These are phyloP conservation scores for Apocrypta bakeri DNA, from an alignment of 1,140 invertebrate genomes.

Conservation along the genomic window DNA sequence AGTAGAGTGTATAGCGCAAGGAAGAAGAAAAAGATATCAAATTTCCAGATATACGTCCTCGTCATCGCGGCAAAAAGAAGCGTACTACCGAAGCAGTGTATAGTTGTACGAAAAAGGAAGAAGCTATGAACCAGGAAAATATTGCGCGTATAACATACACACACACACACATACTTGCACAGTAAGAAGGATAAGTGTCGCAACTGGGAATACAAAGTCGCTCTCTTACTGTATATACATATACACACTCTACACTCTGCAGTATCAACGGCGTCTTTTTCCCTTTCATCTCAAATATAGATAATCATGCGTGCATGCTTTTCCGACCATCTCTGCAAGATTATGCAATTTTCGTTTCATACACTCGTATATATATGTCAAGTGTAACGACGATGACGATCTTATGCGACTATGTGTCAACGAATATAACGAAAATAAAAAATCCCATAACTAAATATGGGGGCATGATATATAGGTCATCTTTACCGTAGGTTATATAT, in stretches of 20 bases:
- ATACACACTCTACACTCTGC: background rate
- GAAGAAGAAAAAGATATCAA: slow-evolving; percentile 26
- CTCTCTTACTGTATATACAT: slow-evolving; percentile 35
- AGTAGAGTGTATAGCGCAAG: background rate
- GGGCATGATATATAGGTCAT: no score
- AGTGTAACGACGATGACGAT: no score
- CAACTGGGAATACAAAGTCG: slow-evolving; percentile 59
- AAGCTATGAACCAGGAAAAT: slow-evolving; percentile 55
- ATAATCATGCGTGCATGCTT: background rate
- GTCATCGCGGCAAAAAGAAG: slow-evolving; percentile 48
- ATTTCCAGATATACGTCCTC: slow-evolving; percentile 32
- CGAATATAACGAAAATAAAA: no score
- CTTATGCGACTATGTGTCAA: no score
- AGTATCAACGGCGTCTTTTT: no score
- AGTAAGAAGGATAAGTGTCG: slow-evolving; percentile 61
- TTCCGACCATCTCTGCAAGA: no score
- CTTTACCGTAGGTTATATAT: no score
- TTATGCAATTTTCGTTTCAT: no score
- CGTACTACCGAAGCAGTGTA: slow-evolving; percentile 50
- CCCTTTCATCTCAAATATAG: no score
- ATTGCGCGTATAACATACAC: slow-evolving; percentile 50
- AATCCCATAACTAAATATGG: no score
- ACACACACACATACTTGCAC: no score
- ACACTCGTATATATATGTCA: no score
- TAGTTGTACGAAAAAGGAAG: slow-evolving; percentile 50